Base-by-base conservation (phyloP, 2,888 invertebrate species). In the Lasioglossum zephyrum region DNA sequence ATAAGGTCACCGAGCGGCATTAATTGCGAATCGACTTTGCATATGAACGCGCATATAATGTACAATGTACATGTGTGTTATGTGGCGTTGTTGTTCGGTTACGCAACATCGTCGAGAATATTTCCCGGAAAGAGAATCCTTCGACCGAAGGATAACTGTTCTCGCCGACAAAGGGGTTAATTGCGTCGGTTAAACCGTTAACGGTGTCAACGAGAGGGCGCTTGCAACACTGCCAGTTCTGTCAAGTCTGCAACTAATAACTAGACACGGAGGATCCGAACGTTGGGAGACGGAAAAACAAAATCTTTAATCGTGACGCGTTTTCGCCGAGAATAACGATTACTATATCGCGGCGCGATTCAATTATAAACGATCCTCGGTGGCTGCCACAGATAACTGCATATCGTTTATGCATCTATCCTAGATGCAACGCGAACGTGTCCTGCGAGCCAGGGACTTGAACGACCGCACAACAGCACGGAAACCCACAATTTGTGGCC, bases 181-280 rank as follows among this genome's bases (percentile, higher is more conserved):
- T 87, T 82, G 79, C 60, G 22, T 44, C 36, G 73, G 69, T 86
- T 89, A 84, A 86, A 82, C 44, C 36, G 44, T 36, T 63, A 73
- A 89, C 78, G 63, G 83, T 73, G 80, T 82, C 72, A 86, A 82
- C 79, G 36, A 82, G 81, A 47, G 70, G 31, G 13, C 41, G n/a
- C 66, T 44, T 36, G 53, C 63, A 73, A 81, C 53, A n/a, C 74
- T 66, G 78, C 16, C 75, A 18, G 39, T 53, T 73, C 16, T 36
- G 16, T 3, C 57, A n/a, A 57, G n/a, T 57, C n/a, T n/a, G 11
- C n/a, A 31, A 16, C 41, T 57, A 57, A 84, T 49, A 22, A 49
- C 47, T 16, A 39, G 39, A 13, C 44, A 22, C 66, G 66, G 9
- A 16, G 18, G 6, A 26, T n/a, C 2, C 4, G 53, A 22, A 4